Evolutionary conservation across 2,888 invertebrate species (phyloP).

Genomic region (Drosophila mercatorum): DNA sequence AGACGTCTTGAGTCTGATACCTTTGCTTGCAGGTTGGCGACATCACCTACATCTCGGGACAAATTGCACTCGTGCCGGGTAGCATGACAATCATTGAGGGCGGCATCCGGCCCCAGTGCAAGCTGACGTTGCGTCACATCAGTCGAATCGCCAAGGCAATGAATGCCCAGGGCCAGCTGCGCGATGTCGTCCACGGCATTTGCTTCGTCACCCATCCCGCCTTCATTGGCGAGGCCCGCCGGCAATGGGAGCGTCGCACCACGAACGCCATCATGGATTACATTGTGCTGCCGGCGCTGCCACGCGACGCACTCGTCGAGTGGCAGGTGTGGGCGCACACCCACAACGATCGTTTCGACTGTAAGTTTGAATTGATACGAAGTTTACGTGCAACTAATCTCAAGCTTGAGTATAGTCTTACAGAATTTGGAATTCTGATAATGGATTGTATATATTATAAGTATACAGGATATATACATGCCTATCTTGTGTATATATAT

Average conservation of each 20-base stretch:
- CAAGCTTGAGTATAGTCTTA: not conserved
- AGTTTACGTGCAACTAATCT: not conserved
- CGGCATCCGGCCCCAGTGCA: slow-evolving; percentile 92
- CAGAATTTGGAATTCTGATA: too few species aligned
- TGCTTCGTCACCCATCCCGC: slow-evolving; percentile 93
- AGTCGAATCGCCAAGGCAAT: slow-evolving; percentile 92
- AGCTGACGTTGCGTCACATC: slow-evolving; percentile 93
- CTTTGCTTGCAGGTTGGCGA: slow-evolving; percentile 88
- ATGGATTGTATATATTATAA: too few species aligned
- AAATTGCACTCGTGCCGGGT: slow-evolving; percentile 95
- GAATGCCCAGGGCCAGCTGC: slow-evolving; percentile 90
- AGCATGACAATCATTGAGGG: slow-evolving; percentile 90
- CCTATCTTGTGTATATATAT: too few species aligned
- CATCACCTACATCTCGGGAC: slow-evolving; percentile 94
- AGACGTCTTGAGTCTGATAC: not conserved
- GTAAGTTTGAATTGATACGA: slow-evolving; percentile 85
- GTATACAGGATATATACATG: too few species aligned
- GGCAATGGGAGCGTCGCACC: slow-evolving; percentile 92
- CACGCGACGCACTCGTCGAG: slow-evolving; percentile 92
- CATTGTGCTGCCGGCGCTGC: slow-evolving; percentile 92
- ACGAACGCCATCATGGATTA: slow-evolving; percentile 95
- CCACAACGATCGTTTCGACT: slow-evolving; percentile 94
- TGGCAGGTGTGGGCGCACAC: slow-evolving; percentile 97
- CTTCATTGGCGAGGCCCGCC: slow-evolving; percentile 90
- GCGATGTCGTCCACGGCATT: slow-evolving; percentile 94